Evolutionary conservation across 2,888 invertebrate genomes (phyloP).

Genomic region (Scelioninae gen. 2): DNA sequence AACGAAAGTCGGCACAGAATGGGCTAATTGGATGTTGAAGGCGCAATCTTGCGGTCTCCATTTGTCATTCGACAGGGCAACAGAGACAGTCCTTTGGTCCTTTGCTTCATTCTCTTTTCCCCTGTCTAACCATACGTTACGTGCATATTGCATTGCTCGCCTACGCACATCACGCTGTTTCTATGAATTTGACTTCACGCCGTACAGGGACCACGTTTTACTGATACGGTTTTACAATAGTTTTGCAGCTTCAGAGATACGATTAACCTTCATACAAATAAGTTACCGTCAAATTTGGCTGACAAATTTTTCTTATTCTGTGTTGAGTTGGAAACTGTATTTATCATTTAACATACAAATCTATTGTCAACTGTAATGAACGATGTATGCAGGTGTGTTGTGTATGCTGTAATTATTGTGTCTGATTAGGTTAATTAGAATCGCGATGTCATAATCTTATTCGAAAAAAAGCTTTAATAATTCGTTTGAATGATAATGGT

Average conservation of each 20-base stretch:
- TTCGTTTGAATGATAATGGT: too few species aligned
- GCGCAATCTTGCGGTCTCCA: conserved; percentile 71
- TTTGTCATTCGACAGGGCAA: conserved; percentile 70
- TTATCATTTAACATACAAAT: too few species aligned
- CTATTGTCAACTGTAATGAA: too few species aligned
- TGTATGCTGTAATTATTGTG: too few species aligned
- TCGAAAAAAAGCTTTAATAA: too few species aligned
- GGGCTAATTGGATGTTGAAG: conserved; percentile 70
- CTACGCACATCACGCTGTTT: conserved; percentile 38
- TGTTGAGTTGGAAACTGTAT: too few species aligned
- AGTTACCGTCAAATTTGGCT: conserved; percentile 35
- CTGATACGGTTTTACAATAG: conserved; percentile 44
- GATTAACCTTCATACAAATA: conserved; percentile 43
- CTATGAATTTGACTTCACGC: conserved; percentile 48
- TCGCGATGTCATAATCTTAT: too few species aligned
- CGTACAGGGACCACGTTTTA: conserved; percentile 32
- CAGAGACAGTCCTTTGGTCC: conserved; percentile 60
- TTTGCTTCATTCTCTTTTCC: conserved; percentile 52
- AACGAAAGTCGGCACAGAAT: conserved; percentile 49
- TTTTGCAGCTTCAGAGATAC: conserved; percentile 36
- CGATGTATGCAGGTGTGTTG: too few species aligned
- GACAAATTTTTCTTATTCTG: too few species aligned
- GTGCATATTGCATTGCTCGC: conserved; percentile 49
- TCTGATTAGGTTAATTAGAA: too few species aligned
- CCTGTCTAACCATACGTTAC: conserved; percentile 45